These are phyloP conservation scores for Podarcis cretensis DNA, from an alignment of 2,113 vertebrate genomes.

Conservation along the genomic window DNA sequence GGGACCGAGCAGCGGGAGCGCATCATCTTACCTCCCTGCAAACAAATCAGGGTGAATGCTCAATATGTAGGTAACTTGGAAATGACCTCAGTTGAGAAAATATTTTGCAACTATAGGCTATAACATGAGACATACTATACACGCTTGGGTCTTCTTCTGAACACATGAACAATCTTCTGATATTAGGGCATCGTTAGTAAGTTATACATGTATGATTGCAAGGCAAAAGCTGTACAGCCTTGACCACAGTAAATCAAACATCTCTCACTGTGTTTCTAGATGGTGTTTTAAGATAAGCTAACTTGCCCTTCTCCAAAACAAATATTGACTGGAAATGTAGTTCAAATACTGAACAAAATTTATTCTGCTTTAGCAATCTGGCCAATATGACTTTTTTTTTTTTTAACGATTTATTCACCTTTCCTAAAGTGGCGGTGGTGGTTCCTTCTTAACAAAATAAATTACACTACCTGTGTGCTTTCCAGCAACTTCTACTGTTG, in stretches of 20 bases:
- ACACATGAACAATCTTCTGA: too few relatives aligned
- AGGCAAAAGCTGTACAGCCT: neutral
- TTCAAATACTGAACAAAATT: neutral
- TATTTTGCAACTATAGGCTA: neutral
- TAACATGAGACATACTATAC: too few relatives aligned
- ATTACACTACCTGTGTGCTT: neutral
- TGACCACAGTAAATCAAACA: neutral
- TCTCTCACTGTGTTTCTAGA: neutral
- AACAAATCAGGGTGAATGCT: too few relatives aligned
- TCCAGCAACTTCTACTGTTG: neutral
- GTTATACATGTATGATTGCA: neutral
- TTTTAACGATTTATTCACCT: neutral
- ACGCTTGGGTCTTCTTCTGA: too few relatives aligned
- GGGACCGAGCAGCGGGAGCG: too few relatives aligned
- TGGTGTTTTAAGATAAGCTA: neutral
- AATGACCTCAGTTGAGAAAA: neutral
- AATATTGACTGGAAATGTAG: neutral
- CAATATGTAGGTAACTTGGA: too few relatives aligned
- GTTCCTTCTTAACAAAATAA: neutral
- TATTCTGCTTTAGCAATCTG: neutral
- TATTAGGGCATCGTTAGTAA: neutral
- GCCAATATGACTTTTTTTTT: neutral
- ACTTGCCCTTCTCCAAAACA: neutral
- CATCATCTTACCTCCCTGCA: too few relatives aligned
- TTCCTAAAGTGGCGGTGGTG: neutral